Evolutionary conservation across 2,113 vertebrate genomes (phyloP), one percentile per base, ranked within the genome.

Genomic region (Urocitellus parryii): DNA sequence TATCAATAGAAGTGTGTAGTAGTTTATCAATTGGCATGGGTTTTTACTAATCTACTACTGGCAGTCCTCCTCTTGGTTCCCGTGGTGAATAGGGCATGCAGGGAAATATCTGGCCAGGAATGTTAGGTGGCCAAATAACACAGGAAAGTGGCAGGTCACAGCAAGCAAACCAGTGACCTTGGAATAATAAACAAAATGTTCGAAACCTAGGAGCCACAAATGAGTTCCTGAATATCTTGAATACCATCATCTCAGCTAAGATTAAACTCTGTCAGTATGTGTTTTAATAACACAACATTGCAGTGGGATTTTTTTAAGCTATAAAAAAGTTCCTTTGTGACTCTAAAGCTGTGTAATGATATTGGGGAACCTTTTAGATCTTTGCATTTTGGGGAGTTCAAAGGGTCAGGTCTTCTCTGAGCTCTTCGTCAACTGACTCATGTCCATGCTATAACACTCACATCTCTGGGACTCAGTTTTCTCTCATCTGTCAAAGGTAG

Each of bases 401-500:
- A 72, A 91, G 72, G 27, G 32, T 88, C 13, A 7, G 13, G 27
- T 58, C 91, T 78, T 68, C 83, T 72, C 17, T 90, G 72, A 89
- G 32, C 29, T 94, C 67, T 73, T 32, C 39, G 20, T 95, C 42
- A 12, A 17, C 32, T 70, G 39, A 70, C 67, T 94, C 3, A 0
- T 58, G 27, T 4, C 53, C 4, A 0, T 93, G 5, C 48, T 85
- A 51, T 24, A 82, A 73, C 5, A 67, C 29, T 67, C 13, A 42
- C 29, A 42, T 96, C n/a, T 51, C 74, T 67, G 37, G 48, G 27
- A 67, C 37, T 95, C 27, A 45, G 73, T 95, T 95, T 63, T 97
- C 68, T 58, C 37, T 18, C 27, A 39, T 34, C 20, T 79, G 29
- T 90, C 65, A 94, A 63, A 65, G 61, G 24, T 63, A 63, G 61